Percentiles rank a stretch among this genome's conserved stretches.
These are phyloP conservation scores for Scaptomyza flava DNA, from an alignment of 2,888 invertebrate species.

Conservation along the genomic window DNA sequence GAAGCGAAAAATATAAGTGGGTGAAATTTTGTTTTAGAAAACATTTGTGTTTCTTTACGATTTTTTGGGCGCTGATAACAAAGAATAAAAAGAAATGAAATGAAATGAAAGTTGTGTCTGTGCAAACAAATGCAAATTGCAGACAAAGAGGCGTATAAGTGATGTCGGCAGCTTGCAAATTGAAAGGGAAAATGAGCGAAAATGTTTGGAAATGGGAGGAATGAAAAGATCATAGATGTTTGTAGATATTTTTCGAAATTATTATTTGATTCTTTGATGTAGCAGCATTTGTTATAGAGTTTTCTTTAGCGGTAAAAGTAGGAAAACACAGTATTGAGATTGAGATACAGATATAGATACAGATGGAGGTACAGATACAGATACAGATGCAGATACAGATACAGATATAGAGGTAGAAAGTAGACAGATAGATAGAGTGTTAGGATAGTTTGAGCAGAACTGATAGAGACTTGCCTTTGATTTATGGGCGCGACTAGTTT, in stretches of 20 bases:
- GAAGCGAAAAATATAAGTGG: conserved; percentile 46
- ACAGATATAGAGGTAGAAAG: too few relatives aligned
- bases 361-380: conserved; percentile 8
- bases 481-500: conserved; percentile 81
- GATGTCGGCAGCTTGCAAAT: conserved; percentile 57
- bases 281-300: conserved; percentile 68
- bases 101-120: conserved; percentile 45
- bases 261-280: conserved; percentile 79
- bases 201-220: conserved; percentile 2
- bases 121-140: conserved; percentile 64
- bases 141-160: conserved; percentile 66
- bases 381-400: conserved; percentile 18
- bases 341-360: conserved; percentile 46
- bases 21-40: conserved; percentile 70
- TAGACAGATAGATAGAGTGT: conserved; percentile 36
- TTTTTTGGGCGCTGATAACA: conserved; percentile 61
- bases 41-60: conserved; percentile 31
- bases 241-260: conserved; percentile 66
- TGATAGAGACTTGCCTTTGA: conserved; percentile 59
- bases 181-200: conserved; percentile 43
- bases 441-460: conserved; percentile 40
- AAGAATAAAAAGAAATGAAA: conserved; percentile 42
- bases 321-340: conserved; percentile 42
- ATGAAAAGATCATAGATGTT: conserved; percentile 37
- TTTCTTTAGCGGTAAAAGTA: conserved; percentile 66